A percentile compares a stretch with the other conserved stretches of the same genome.
Evolutionary conservation across 2,888 invertebrate species (phyloP).

Genomic region (Tridacna crocea): DNA sequence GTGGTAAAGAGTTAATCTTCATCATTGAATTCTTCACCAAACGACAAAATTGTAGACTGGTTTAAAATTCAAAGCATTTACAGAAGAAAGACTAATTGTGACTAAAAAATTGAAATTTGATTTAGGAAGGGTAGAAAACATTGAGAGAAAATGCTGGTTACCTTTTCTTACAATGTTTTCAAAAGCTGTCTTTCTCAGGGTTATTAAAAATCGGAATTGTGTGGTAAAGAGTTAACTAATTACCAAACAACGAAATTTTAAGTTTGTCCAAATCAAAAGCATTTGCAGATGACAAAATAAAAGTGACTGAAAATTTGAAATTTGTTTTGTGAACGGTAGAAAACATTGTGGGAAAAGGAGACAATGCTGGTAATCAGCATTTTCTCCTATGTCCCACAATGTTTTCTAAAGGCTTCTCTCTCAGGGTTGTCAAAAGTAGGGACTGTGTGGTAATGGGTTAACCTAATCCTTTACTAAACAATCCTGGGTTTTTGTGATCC

Average conservation of each 20-base stretch:
- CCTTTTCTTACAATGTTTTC: not conserved
- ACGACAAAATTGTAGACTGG: too few species aligned
- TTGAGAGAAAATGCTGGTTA: conserved; percentile 9
- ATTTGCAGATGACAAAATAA: too few species aligned
- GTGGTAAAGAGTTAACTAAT: not conserved
- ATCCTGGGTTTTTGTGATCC: too few species aligned
- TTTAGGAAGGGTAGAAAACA: not conserved
- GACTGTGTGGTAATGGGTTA: not conserved
- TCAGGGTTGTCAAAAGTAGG: not conserved
- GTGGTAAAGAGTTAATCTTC: not conserved
- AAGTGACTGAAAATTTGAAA: too few species aligned
- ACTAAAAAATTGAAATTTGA: too few species aligned
- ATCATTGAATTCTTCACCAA: too few species aligned
- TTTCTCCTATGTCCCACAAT: not conserved
- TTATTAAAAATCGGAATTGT: not conserved
- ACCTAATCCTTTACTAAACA: too few species aligned
- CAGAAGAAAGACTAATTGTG: too few species aligned
- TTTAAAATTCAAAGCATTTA: too few species aligned
- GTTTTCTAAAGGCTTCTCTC: not conserved
- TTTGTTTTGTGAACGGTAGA: not conserved
- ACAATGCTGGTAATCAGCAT: not conserved
- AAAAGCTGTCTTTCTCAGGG: not conserved
- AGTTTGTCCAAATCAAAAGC: too few species aligned
- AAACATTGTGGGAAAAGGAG: conserved; percentile 11
- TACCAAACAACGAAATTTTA: too few species aligned